Evolutionary conservation across 2,797 vertebrate genomes (phyloP).

Genomic region (Remorina albescens): DNA sequence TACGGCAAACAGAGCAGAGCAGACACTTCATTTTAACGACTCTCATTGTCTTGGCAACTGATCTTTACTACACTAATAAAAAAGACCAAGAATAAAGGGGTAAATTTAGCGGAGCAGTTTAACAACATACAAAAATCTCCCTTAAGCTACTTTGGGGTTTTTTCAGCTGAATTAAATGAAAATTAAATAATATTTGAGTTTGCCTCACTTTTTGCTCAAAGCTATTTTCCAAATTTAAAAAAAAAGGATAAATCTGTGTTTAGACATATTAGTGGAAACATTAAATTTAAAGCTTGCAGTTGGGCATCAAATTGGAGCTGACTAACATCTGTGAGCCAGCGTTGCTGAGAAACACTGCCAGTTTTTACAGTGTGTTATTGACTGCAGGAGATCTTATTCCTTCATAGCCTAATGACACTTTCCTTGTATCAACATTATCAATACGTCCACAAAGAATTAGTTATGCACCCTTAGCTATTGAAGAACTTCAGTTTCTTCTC

Average conservation of each 20-base stretch:
- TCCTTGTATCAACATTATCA: neutral
- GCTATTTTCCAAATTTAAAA: neutral
- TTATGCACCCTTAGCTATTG: neutral
- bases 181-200: neutral
- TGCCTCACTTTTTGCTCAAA: neutral
- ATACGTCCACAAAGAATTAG: neutral
- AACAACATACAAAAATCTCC: neutral
- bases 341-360: neutral
- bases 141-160: neutral
- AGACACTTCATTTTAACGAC: slow-evolving; percentile 18
- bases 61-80: neutral
- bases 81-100: neutral
- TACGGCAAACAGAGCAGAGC: slow-evolving; percentile 11
- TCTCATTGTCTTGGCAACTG: slow-evolving; percentile 1
- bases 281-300: neutral
- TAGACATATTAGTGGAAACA: neutral
- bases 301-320: neutral
- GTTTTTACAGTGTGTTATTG: neutral
- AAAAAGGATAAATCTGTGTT: neutral
- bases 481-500: neutral
- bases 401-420: neutral
- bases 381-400: neutral
- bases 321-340: neutral
- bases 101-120: neutral
- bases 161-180: neutral